Conservation (phyloP, 2,113 vertebrate genomes). For the Ovibos moschatus region DNA sequence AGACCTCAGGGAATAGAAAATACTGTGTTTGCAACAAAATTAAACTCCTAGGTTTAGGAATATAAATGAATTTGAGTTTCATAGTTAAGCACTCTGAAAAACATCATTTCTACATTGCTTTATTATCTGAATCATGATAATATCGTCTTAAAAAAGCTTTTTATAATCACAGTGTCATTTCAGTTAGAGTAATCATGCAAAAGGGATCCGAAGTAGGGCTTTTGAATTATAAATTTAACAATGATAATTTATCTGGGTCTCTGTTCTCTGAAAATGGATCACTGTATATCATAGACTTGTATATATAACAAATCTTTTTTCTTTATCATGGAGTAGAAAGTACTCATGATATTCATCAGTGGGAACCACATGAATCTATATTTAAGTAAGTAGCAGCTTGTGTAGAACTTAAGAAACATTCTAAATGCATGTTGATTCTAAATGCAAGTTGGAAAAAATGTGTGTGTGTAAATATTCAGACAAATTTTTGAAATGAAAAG, state of each 20-base stretch:
- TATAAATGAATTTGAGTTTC: slow-evolving; percentile 19
- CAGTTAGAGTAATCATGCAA: background rate
- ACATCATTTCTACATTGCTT: slow-evolving; percentile 6
- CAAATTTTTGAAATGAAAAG: background rate
- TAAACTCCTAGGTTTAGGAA: background rate
- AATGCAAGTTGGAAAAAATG: background rate
- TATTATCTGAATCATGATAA: slow-evolving; percentile 15
- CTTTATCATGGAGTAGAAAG: background rate
- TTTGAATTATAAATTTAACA: background rate
- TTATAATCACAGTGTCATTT: background rate
- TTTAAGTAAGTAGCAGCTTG: background rate
- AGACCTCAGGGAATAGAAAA: background rate
- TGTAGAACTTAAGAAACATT: background rate
- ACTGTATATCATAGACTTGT: background rate
- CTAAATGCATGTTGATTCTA: background rate
- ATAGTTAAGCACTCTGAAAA: background rate
- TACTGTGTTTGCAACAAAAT: background rate
- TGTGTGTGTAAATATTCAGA: background rate
- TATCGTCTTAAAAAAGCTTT: background rate
- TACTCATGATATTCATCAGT: background rate
- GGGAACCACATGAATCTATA: background rate
- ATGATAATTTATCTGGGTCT: background rate
- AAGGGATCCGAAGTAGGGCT: background rate
- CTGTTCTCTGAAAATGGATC: background rate
- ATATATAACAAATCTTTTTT: background rate